Base-by-base conservation (phyloP, 2,113 vertebrate genomes). In the Choloepus hoffmanni region DNA sequence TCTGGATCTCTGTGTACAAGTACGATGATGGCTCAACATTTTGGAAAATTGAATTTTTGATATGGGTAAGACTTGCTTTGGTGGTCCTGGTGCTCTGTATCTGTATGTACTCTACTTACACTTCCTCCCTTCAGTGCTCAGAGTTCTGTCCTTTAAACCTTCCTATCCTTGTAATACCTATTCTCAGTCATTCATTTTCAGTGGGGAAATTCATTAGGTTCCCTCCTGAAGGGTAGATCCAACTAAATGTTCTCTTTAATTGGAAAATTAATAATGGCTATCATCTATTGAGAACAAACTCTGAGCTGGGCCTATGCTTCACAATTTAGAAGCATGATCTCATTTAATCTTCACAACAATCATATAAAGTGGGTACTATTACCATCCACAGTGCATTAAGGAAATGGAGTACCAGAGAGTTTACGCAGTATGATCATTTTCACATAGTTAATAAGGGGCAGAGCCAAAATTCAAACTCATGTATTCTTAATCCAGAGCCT, bases 401-500 rank as follows among this genome's bases (percentile, higher is more conserved):
- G 73, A 90, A 90, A n/a, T 76, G 16, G 55, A 95, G 40, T 73
- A n/a, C 4, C 36, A 24, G n/a, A 70, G 14, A 21, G 8, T 12
- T 92, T 43, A 58, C 77, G 12, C 76, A 89, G 78, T 48, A 73
- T 78, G 53, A 94, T 55, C 48, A 74, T 85, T 55, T 15, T 90
- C 53, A 77, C 76, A 92, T 4, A 82, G 60, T 63, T 48, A 48
- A 5, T 53, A 90, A 92, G 53, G 53, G 23, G 28, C 30, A 82
- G n/a, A 82, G 28, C 21, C 24, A 45, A 48, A 55, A 94, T 79
- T 95, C 24, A 93, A 84, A 88, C 28, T 73, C 72, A 92, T 26
- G 23, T 95, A n/a, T 87, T 89, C 58, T 93, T 96, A 82, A 89
- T 33, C 2, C 24, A 91, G 43, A 97, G n/a, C 13, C 62, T 95